Conservation (phyloP, 2,888 invertebrate species). For the Syrphus vitripennis region DNA sequence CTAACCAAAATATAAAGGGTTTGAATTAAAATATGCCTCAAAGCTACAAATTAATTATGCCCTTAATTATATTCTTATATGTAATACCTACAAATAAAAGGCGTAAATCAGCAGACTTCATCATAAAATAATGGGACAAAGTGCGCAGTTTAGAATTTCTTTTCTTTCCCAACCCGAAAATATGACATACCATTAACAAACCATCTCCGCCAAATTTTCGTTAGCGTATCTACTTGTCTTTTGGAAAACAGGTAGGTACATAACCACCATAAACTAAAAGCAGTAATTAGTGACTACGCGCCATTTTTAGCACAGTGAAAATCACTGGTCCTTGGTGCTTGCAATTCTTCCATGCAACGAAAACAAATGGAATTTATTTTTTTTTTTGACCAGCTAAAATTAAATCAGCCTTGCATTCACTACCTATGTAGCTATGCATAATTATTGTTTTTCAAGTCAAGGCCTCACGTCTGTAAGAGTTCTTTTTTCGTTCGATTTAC, state of each 20-base stretch:
- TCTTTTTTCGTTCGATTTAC: background rate
- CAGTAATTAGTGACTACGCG: slow-evolving; percentile 20
- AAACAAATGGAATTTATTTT: background rate
- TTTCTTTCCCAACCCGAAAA: background rate
- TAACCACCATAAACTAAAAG: background rate
- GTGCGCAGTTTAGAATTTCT: background rate
- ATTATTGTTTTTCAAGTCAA: background rate
- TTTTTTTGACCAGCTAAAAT: too few relatives aligned
- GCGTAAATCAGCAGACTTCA: background rate
- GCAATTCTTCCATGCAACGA: background rate
- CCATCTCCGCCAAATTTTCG: background rate
- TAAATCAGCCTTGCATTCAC: background rate
- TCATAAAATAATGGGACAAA: background rate
- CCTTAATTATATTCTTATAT: too few relatives aligned
- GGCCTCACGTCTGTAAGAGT: background rate
- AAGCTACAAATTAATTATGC: too few relatives aligned
- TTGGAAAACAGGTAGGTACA: background rate
- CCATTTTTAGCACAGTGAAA: slow-evolving; percentile 32
- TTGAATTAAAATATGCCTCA: too few relatives aligned
- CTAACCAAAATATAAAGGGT: too few relatives aligned
- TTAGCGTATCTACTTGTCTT: background rate
- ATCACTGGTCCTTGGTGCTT: background rate
- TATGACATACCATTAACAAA: background rate
- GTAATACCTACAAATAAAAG: background rate
- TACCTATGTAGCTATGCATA: background rate